Conservation (phyloP, 2,113 vertebrate genomes). For the Actenoides lindsayi region DNA sequence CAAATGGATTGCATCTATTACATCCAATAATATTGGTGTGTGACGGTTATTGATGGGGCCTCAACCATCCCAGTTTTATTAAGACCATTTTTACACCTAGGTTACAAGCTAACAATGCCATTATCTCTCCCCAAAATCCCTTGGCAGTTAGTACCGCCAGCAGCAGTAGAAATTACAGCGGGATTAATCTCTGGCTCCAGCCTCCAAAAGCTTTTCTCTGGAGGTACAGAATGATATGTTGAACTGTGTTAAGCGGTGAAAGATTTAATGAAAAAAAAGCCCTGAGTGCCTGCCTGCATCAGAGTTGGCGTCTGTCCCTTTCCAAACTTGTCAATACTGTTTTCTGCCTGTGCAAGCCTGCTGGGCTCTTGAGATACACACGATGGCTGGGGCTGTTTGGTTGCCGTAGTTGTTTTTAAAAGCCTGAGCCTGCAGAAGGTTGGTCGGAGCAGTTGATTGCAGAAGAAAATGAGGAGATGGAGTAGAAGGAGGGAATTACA, state of each 20-base stretch:
- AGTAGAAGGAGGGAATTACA: constrained; percentile 21
- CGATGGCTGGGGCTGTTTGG: neutral
- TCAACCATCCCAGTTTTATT: constrained; percentile 70
- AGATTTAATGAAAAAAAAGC: constrained; percentile 73
- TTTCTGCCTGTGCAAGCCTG: constrained; percentile 25
- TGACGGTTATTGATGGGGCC: constrained; percentile 60
- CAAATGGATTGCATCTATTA: constrained; percentile 37
- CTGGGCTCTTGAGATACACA: constrained; percentile 53
- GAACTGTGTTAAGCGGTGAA: constrained; percentile 69
- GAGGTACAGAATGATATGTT: constrained; percentile 55
- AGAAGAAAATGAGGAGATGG: constrained; percentile 55
- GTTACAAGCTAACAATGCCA: constrained; percentile 46
- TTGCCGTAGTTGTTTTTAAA: constrained; percentile 70
- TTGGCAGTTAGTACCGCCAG: constrained; percentile 64
- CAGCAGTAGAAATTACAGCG: constrained; percentile 70
- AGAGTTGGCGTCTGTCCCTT: constrained; percentile 4
- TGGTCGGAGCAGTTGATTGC: constrained; percentile 49
- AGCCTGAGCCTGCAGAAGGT: neutral
- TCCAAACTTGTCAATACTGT: constrained; percentile 65
- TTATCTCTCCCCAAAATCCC: constrained; percentile 73
- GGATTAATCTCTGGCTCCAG: constrained; percentile 73
- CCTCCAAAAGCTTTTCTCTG: constrained; percentile 54
- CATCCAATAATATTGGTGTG: constrained; percentile 65
- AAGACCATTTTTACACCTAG: constrained; percentile 73
- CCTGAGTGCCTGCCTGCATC: constrained; percentile 53